Conservation (phyloP, 2,888 invertebrate genomes). For the Amiota communis region DNA sequence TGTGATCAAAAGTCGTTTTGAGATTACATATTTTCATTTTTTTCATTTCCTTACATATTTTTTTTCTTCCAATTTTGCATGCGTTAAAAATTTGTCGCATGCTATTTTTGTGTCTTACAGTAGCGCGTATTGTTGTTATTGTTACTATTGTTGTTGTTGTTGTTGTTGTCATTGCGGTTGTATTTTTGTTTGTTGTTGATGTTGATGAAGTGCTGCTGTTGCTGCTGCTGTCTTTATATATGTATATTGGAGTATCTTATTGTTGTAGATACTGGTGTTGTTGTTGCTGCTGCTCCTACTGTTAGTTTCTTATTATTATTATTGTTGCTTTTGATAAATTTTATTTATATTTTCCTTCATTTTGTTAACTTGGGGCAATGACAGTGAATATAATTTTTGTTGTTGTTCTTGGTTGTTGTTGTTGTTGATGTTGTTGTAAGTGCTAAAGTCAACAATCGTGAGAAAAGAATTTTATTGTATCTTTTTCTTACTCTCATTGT, state of each 20-base stretch:
- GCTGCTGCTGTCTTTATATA: constrained; percentile 23
- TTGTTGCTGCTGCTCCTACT: constrained; percentile 31
- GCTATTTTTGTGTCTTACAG: constrained; percentile 40
- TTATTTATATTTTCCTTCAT: constrained; percentile 46
- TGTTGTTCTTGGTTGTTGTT: constrained; percentile 41
- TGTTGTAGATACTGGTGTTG: background rate
- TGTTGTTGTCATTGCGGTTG: constrained; percentile 26
- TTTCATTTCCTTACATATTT: constrained; percentile 23
- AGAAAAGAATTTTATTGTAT: constrained; percentile 66
- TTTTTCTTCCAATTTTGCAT: constrained; percentile 31
- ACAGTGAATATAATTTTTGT: constrained; percentile 56
- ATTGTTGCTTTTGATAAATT: constrained; percentile 42
- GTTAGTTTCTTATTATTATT: constrained; percentile 30
- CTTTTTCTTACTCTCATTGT: constrained; percentile 40
- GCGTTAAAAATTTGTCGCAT: constrained; percentile 52
- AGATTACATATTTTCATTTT: constrained; percentile 33
- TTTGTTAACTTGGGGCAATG: constrained; percentile 52
- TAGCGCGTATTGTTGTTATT: constrained; percentile 53
- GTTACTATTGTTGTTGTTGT: background rate
- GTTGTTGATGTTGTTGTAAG: constrained; percentile 62
- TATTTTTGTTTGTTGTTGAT: constrained; percentile 29
- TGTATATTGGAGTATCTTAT: too few species aligned
- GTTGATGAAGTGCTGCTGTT: constrained; percentile 1
- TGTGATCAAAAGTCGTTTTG: background rate
- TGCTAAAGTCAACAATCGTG: constrained; percentile 68